These are phyloP conservation scores for Allygus modestus DNA, from an alignment of 2,888 invertebrate genomes.

Conservation along the genomic window DNA sequence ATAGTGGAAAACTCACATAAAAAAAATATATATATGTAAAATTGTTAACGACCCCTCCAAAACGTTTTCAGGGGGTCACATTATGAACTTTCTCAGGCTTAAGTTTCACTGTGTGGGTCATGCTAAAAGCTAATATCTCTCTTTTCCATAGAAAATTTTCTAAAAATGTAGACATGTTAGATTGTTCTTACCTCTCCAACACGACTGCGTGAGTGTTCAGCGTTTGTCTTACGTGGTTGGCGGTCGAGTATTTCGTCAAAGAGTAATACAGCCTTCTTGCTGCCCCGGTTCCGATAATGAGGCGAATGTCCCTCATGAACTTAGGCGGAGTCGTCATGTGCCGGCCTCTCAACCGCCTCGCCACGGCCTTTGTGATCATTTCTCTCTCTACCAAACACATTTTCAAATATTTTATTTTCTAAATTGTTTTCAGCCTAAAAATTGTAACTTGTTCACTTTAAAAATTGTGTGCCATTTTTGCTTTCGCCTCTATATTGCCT, in stretches of 20 bases:
- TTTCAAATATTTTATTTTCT: slow-evolving; percentile 4
- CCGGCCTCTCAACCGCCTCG: neutral
- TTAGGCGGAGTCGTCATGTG: slow-evolving; percentile 40
- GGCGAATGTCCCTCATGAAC: slow-evolving; percentile 38
- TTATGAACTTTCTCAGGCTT: too few species aligned
- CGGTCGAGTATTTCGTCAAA: slow-evolving; percentile 33
- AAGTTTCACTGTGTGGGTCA: too few species aligned
- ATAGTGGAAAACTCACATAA: too few species aligned
- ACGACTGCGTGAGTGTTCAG: slow-evolving; percentile 36
- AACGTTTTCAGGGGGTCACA: too few species aligned
- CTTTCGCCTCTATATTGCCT: too few species aligned
- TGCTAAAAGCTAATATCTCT: too few species aligned
- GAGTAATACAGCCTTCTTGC: slow-evolving; percentile 22
- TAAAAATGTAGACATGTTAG: too few species aligned
- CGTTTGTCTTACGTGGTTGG: slow-evolving; percentile 21
- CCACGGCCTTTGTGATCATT: slow-evolving; percentile 45
- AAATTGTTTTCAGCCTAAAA: too few species aligned
- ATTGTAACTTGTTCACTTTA: neutral
- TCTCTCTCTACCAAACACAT: slow-evolving; percentile 24
- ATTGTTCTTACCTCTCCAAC: slow-evolving; percentile 35
- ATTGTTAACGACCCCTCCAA: too few species aligned
- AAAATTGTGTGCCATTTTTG: too few species aligned
- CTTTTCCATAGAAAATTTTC: too few species aligned
- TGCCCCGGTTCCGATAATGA: neutral
- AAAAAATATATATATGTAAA: too few species aligned